Percentiles rank a stretch among this genome's conserved stretches.
phyloP scores from a whole-genome alignment of 2,797 vertebrate species.

The Salarias fasciatus region DNA sequence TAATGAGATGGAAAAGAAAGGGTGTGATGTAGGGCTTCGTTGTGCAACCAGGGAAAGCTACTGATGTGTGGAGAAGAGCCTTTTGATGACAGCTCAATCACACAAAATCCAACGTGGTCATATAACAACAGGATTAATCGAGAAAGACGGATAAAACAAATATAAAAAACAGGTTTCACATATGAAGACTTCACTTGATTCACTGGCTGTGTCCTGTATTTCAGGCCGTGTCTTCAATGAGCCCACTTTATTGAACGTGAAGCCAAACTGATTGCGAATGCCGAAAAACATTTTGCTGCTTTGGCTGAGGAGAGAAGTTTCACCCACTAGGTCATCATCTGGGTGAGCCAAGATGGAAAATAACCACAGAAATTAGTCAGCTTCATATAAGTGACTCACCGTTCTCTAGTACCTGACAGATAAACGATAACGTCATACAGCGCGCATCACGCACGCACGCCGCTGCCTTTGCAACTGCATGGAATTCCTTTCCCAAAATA shows the following conservation, averaged over 20 bases:
- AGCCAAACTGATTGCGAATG: not conserved
- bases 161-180: slow-evolving; percentile 12
- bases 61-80: slow-evolving; percentile 52
- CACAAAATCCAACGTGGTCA: slow-evolving; percentile 58
- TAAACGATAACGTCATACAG: slow-evolving; percentile 31
- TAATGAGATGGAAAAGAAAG: slow-evolving; percentile 83
- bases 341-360: slow-evolving; percentile 76
- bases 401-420: slow-evolving; percentile 52
- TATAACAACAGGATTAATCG: slow-evolving; percentile 45
- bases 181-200: slow-evolving; percentile 32
- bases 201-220: not conserved
- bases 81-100: slow-evolving; percentile 74
- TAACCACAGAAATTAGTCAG: slow-evolving; percentile 71
- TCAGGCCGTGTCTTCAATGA: slow-evolving; percentile 9
- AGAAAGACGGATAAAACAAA: not conserved
- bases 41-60: slow-evolving; percentile 65
- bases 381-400: slow-evolving; percentile 72
- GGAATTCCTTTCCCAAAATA: slow-evolving; percentile 21
- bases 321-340: slow-evolving; percentile 55
- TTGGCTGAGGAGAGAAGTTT: slow-evolving; percentile 50
- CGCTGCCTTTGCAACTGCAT: not conserved
- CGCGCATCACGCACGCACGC: not conserved
- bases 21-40: slow-evolving; percentile 73
- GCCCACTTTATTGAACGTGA: not conserved
- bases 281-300: slow-evolving; percentile 18